Conservation (phyloP, 2,113 vertebrate genomes). For the Silurus glanis region DNA sequence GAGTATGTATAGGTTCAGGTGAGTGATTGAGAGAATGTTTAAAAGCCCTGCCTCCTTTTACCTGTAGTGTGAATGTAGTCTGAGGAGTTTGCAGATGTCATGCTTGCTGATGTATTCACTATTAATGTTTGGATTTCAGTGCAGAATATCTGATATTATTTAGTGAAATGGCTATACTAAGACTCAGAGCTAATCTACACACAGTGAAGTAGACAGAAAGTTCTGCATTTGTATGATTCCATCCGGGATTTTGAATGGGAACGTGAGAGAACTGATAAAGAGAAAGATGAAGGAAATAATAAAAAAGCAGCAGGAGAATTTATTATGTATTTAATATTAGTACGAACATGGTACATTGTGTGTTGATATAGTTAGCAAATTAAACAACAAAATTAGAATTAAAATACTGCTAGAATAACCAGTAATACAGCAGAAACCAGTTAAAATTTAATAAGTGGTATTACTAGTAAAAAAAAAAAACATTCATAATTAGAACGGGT, state of each 20-base stretch:
- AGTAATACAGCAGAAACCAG: neutral
- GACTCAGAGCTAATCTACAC: neutral
- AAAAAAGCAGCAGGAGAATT: neutral
- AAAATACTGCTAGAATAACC: neutral
- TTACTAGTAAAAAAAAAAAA: neutral
- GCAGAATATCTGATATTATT: neutral
- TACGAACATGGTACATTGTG: neutral
- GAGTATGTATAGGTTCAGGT: slow-evolving; percentile 36
- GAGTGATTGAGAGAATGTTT: slow-evolving; percentile 16
- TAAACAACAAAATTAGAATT: too few relatives aligned
- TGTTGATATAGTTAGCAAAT: neutral
- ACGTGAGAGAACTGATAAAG: slow-evolving; percentile 22
- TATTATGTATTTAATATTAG: neutral
- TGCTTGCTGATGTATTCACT: neutral
- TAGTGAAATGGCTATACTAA: neutral
- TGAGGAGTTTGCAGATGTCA: neutral
- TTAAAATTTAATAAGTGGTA: neutral
- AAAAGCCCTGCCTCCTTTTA: slow-evolving; percentile 1
- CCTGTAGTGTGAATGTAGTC: neutral
- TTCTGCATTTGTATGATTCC: neutral
- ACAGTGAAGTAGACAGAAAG: neutral
- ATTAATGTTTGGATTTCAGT: neutral
- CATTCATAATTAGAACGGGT: neutral
- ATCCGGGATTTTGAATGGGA: neutral
- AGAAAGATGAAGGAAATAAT: slow-evolving; percentile 10